Evolutionary conservation across 2,888 invertebrate genomes (phyloP), one percentile per base, ranked within the genome.

Genomic region (Drosophila mercatorum): DNA sequence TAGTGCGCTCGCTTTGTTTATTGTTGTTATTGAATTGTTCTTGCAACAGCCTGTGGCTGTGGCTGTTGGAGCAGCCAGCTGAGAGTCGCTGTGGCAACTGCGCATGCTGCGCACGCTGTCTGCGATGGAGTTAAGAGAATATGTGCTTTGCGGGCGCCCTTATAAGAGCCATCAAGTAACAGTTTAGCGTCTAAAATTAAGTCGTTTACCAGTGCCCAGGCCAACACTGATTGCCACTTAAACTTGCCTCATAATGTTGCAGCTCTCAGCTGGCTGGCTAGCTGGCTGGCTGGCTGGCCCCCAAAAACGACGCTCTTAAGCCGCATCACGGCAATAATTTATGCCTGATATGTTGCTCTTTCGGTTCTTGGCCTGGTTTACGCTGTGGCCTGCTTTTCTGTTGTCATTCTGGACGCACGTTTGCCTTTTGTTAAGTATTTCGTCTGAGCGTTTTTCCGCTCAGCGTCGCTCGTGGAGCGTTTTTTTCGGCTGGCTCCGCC

Each of bases 201-300:
- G 83, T 83, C 71, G 77, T 83, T 86, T 83, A 72, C 46, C 65
- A 57, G 56, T 46, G 58, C 40, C 57, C 60, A 46, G 61, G 47
- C 56, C 58, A 70, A 78, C 81, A 62, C 72, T 83, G 78, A 76
- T 72, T 64, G 79, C 72, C 69, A 83, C 76, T 81, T 86, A 72
- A 83, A 73, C 79, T 83, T 69, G 83, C 68, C 68, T 64, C 83
- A 81, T 83, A 81, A 83, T 85, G 68, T 74, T 78, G 71, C 44
- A 65, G 47, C 67, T 71, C 75, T 71, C 63, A 62, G 52, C 59
- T 40, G 46, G 60, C 53, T 22, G 26, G 12, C 41, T 47, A 28
- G n/a, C 49, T 49, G 49, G 55, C 46, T 40, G 41, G 41, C 44
- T 47, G 47, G n/a, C 49, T 49, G 49, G 55, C 46, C 38, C 58